Percentiles rank a stretch among this genome's conserved stretches.
Evolutionary conservation across 2,888 invertebrate species (phyloP).

Genomic region (Lycocerus yunnanus): DNA sequence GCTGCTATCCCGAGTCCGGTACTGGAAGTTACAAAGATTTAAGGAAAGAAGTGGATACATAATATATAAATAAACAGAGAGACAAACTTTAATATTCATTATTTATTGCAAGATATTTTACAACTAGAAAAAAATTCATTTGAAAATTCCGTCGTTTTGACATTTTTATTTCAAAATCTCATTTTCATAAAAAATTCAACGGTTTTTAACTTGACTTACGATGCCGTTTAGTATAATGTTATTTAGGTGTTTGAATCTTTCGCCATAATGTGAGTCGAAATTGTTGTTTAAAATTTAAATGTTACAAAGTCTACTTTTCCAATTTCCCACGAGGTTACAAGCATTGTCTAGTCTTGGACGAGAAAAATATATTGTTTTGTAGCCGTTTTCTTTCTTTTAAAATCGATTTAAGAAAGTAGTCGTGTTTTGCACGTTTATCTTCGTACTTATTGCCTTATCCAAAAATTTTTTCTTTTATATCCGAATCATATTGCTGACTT

Average conservation of each 20-base stretch:
- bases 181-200: too few relatives aligned
- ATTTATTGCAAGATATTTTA: background rate
- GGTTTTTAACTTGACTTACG: background rate
- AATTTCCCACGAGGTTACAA: constrained; percentile 31
- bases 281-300: constrained; percentile 24
- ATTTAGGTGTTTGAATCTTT: background rate
- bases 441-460: constrained; percentile 12
- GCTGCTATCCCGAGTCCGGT: too few relatives aligned
- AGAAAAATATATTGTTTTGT: constrained; percentile 29
- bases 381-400: constrained; percentile 13
- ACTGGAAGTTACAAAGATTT: too few relatives aligned
- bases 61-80: too few relatives aligned
- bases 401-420: constrained; percentile 12
- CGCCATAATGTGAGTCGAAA: background rate
- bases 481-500: constrained; percentile 15
- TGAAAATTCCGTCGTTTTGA: too few relatives aligned
- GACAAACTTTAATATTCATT: background rate
- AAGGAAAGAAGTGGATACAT: too few relatives aligned
- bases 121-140: too few relatives aligned
- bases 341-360: constrained; percentile 22
- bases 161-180: too few relatives aligned
- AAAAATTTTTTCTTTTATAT: constrained; percentile 10
- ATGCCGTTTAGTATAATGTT: background rate
- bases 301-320: constrained; percentile 28
- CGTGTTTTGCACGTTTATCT: constrained; percentile 16